Conservation (phyloP, 1,140 invertebrate genomes). For the Pantala flavescens region DNA sequence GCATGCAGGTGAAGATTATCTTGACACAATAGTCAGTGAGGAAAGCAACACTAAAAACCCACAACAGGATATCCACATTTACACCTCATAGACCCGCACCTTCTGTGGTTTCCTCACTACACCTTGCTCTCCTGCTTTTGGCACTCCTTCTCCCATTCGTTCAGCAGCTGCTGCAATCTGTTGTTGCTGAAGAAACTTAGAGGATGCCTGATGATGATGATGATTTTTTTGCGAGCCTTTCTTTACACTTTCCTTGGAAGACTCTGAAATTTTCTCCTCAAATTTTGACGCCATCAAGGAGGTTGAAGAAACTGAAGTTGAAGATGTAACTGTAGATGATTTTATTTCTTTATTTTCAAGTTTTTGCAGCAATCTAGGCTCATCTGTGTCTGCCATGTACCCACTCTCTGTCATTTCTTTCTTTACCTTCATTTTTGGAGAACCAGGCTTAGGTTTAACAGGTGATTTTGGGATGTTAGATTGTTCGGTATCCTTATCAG, state of each 20-base stretch:
- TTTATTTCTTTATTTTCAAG: neutral
- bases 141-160: neutral
- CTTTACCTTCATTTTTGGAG: slow-evolving; percentile 44
- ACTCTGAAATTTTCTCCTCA: neutral
- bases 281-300: neutral
- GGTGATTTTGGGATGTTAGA: slow-evolving; percentile 14
- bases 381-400: slow-evolving; percentile 62
- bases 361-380: slow-evolving; percentile 37
- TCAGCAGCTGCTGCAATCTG: neutral
- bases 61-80: neutral
- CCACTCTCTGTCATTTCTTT: slow-evolving; percentile 45
- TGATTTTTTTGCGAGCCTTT: neutral
- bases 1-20: too few species aligned
- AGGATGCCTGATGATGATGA: neutral
- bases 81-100: neutral
- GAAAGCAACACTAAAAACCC: neutral
- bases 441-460: slow-evolving; percentile 38
- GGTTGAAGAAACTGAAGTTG: neutral
- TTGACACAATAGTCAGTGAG: neutral
- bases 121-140: neutral
- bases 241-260: neutral
- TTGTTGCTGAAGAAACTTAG: neutral
- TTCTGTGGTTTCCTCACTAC: neutral
- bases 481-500: slow-evolving; percentile 9
- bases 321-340: neutral